A percentile compares a stretch with the other conserved stretches of the same genome.
Conservation (phyloP, 2,797 vertebrate genomes). For the Dromococcyx pavoninus region DNA sequence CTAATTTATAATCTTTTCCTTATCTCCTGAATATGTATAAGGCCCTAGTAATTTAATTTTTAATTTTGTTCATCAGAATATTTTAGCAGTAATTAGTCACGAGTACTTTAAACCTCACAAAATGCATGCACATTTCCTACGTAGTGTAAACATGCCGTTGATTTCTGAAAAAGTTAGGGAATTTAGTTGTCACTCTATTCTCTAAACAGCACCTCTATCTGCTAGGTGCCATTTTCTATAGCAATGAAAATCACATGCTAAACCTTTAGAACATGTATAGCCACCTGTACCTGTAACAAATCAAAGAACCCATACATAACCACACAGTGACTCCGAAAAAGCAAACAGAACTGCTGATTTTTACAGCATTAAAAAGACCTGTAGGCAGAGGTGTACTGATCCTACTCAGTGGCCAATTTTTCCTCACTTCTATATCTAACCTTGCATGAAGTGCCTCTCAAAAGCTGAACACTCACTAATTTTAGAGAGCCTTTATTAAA, state of each 20-base stretch:
- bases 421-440: background rate
- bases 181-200: background rate
- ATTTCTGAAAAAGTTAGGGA: background rate
- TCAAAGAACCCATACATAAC: background rate
- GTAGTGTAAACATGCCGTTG: background rate
- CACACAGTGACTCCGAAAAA: background rate
- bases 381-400: background rate
- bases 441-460: background rate
- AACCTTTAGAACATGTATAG: background rate
- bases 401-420: background rate
- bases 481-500: slow-evolving; percentile 42
- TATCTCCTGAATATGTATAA: background rate
- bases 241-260: background rate
- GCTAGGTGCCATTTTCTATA: background rate
- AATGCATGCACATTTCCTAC: background rate
- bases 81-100: background rate
- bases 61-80: background rate
- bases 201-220: background rate
- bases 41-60: background rate
- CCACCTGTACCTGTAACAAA: background rate
- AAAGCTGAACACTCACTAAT: background rate
- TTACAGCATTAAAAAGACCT: background rate
- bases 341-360: background rate
- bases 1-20: background rate
- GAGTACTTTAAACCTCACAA: background rate